phyloP scores from a whole-genome alignment of 2,888 invertebrate species.

The Diplazon laetatorius region DNA sequence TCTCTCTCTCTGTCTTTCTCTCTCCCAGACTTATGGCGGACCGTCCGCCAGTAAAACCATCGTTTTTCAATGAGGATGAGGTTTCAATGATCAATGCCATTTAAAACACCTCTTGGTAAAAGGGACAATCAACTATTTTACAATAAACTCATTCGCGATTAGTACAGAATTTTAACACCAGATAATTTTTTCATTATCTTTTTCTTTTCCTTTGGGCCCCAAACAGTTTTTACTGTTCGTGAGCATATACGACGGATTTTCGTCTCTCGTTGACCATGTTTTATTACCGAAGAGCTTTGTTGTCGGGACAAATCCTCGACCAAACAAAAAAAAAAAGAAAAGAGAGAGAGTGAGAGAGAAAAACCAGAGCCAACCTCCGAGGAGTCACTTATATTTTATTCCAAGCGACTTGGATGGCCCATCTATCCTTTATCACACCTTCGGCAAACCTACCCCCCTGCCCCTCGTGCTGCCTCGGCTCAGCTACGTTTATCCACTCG shows the following conservation, averaged over 20 bases:
- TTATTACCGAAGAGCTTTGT: conserved; percentile 5
- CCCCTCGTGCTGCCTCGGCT: too few relatives aligned
- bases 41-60: too few relatives aligned
- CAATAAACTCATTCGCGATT: too few relatives aligned
- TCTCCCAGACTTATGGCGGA: too few relatives aligned
- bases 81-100: too few relatives aligned
- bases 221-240: not conserved
- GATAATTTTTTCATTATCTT: not conserved
- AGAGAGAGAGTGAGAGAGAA: not conserved
- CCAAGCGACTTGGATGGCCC: conserved; percentile 11
- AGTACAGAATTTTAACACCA: not conserved
- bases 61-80: too few relatives aligned
- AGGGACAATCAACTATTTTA: too few relatives aligned
- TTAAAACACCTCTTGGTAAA: too few relatives aligned
- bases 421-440: conserved; percentile 5
- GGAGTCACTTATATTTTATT: conserved; percentile 25
- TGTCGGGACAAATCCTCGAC: not conserved
- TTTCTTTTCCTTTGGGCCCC: not conserved
- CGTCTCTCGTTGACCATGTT: conserved; percentile 5
- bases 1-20: too few relatives aligned
- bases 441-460: conserved; percentile 20
- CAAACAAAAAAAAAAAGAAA: not conserved
- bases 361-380: not conserved
- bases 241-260: not conserved
- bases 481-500: conserved; percentile 4